Conservation (phyloP, 2,797 vertebrate genomes). For the Balearica regulorum region DNA sequence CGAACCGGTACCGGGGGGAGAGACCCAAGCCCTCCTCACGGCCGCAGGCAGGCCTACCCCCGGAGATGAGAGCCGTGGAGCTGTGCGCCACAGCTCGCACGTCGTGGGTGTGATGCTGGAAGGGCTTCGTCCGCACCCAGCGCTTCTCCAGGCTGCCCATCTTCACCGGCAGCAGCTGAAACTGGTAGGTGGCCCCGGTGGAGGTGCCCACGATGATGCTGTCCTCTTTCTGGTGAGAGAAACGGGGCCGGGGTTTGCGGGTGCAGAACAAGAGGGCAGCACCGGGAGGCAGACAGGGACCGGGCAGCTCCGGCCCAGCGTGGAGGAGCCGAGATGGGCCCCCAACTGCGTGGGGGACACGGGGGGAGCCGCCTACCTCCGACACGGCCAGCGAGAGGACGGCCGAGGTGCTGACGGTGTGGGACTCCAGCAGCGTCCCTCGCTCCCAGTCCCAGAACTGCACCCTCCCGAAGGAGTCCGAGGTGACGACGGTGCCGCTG, state of each 20-base stretch:
- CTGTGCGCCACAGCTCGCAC: constrained; percentile 86
- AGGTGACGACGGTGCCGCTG: constrained; percentile 81
- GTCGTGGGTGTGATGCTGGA: constrained; percentile 90
- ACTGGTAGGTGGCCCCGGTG: constrained; percentile 85
- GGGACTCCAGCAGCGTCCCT: constrained; percentile 81
- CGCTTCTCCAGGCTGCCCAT: constrained; percentile 74
- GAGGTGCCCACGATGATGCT: constrained; percentile 90
- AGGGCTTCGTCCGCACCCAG: constrained; percentile 90
- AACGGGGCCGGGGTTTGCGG: fast-evolving
- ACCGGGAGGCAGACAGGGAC: too few relatives aligned
- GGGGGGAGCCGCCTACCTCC: constrained; percentile 65
- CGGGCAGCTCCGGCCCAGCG: neutral
- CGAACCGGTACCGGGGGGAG: fast-evolving
- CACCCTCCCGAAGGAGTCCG: constrained; percentile 88
- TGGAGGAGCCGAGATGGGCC: fast-evolving
- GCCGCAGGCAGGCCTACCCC: constrained; percentile 71
- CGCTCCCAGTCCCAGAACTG: constrained; percentile 89
- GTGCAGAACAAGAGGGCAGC: too few relatives aligned
- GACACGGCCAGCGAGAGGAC: constrained; percentile 81
- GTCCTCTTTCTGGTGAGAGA: constrained; percentile 80
- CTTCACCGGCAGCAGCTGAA: constrained; percentile 82
- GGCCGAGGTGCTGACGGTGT: constrained; percentile 82
- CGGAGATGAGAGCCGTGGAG: constrained; percentile 83
- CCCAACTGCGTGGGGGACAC: fast-evolving
- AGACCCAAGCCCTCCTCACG: fast-evolving